A percentile compares a stretch with the other conserved stretches of the same genome.
Conservation (phyloP, 2,797 vertebrate species). For the Sardinella longiceps region DNA sequence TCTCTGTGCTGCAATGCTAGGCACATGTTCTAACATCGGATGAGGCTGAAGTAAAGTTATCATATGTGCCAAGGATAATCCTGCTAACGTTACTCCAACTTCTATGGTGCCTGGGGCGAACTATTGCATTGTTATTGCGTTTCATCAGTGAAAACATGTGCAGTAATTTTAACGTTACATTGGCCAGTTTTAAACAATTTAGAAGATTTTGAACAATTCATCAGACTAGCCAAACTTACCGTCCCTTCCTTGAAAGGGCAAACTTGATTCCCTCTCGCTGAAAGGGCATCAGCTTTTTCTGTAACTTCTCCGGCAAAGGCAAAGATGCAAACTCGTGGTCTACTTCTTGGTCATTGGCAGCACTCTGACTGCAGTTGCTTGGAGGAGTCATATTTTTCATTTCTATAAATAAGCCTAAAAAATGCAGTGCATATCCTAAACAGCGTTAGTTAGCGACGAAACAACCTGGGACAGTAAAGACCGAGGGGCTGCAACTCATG, state of each 20-base stretch:
- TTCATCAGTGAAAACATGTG: too few relatives aligned
- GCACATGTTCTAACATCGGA: not conserved
- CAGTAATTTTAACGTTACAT: too few relatives aligned
- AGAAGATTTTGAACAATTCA: too few relatives aligned
- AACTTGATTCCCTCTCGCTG: conserved; percentile 90
- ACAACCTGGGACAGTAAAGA: not conserved
- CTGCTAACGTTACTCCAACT: too few relatives aligned
- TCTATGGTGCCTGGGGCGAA: too few relatives aligned
- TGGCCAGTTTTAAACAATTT: too few relatives aligned
- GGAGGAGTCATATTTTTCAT: not conserved
- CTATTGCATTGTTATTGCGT: too few relatives aligned
- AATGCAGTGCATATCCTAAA: not conserved
- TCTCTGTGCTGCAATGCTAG: not conserved
- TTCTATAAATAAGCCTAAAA: not conserved
- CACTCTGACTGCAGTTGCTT: not conserved
- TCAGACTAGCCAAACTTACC: conserved; percentile 71
- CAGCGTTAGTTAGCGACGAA: not conserved
- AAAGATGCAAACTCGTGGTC: conserved; percentile 75
- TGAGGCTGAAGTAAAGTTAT: too few relatives aligned
- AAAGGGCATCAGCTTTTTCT: conserved; percentile 87
- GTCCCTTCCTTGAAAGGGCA: conserved; percentile 85
- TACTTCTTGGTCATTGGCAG: not conserved
- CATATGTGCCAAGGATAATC: too few relatives aligned
- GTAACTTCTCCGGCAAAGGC: conserved; percentile 87
- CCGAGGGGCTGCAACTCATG: not conserved